Percentiles rank a stretch among this genome's conserved stretches.
Evolutionary conservation across 2,888 invertebrate species (phyloP).

Genomic region (Harmothoe impar): DNA sequence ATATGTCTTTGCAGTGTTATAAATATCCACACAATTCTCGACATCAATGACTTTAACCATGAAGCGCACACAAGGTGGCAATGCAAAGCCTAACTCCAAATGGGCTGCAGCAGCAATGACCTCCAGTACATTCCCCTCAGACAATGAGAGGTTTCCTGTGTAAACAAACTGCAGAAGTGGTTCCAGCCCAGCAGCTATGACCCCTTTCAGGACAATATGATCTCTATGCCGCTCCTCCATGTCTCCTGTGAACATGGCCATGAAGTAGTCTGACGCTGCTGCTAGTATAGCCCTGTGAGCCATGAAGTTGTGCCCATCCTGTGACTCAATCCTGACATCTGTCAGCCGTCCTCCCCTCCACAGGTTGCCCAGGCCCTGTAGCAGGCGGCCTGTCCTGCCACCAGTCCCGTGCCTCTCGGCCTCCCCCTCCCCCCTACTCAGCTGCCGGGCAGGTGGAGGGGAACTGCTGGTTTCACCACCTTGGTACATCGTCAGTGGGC

Average conservation of each 20-base stretch:
- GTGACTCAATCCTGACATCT: neutral
- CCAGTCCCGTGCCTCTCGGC: neutral
- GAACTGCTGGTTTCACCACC: neutral
- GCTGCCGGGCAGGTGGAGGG: neutral
- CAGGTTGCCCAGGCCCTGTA: neutral
- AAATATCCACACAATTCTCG: slow-evolving; percentile 81
- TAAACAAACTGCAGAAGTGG: slow-evolving; percentile 82
- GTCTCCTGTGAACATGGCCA: slow-evolving; percentile 80
- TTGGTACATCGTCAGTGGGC: no score
- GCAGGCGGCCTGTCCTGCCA: neutral
- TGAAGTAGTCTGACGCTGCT: slow-evolving; percentile 79
- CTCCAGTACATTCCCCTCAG: slow-evolving; percentile 80
- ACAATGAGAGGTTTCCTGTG: slow-evolving; percentile 78
- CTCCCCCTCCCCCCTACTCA: no score
- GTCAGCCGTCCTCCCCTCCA: neutral
- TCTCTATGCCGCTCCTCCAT: slow-evolving; percentile 80
- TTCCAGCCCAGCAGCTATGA: slow-evolving; percentile 78
- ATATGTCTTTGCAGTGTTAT: slow-evolving; percentile 81
- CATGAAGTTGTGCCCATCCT: neutral
- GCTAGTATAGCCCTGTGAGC: neutral
- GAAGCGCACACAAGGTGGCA: slow-evolving; percentile 80
- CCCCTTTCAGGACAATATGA: slow-evolving; percentile 76
- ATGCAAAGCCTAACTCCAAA: slow-evolving; percentile 79
- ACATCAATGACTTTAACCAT: slow-evolving; percentile 78
- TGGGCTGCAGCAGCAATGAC: slow-evolving; percentile 82